These are phyloP conservation scores for Entomyzon cyanotis DNA, from an alignment of 2,113 vertebrate genomes.

Conservation along the genomic window DNA sequence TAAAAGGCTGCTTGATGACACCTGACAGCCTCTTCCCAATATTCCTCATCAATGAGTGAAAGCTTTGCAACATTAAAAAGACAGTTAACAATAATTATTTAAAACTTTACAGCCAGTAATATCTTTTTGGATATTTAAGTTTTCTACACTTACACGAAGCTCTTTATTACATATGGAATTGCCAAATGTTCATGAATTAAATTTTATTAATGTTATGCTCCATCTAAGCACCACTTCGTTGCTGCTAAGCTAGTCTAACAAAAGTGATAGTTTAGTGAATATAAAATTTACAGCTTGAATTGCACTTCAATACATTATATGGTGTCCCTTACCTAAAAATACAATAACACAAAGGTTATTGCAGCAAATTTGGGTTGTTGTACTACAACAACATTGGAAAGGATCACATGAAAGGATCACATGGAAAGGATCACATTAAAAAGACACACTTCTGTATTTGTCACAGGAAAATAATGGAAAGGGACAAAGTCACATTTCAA, in stretches of 20 bases:
- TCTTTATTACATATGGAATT: background rate
- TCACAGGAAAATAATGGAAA: background rate
- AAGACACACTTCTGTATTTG: background rate
- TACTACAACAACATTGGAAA: background rate
- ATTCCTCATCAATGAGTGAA: background rate
- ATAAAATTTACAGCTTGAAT: background rate
- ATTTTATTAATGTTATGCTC: background rate
- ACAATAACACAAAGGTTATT: background rate
- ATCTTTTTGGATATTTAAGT: background rate
- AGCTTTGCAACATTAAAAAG: background rate
- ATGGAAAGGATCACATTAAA: background rate
- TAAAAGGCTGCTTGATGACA: background rate
- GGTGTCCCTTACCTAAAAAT: background rate
- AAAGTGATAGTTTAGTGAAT: background rate
- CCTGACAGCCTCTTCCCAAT: background rate
- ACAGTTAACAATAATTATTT: background rate
- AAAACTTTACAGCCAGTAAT: background rate
- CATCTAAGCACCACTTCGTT: background rate
- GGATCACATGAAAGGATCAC: background rate
- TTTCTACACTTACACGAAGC: background rate
- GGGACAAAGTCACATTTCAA: background rate
- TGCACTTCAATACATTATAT: background rate
- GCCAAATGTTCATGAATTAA: background rate
- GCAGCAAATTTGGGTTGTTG: background rate
- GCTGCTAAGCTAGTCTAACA: background rate